These are phyloP conservation scores for Drusus annulatus DNA, from an alignment of 1,140 invertebrate genomes.

Conservation along the genomic window DNA sequence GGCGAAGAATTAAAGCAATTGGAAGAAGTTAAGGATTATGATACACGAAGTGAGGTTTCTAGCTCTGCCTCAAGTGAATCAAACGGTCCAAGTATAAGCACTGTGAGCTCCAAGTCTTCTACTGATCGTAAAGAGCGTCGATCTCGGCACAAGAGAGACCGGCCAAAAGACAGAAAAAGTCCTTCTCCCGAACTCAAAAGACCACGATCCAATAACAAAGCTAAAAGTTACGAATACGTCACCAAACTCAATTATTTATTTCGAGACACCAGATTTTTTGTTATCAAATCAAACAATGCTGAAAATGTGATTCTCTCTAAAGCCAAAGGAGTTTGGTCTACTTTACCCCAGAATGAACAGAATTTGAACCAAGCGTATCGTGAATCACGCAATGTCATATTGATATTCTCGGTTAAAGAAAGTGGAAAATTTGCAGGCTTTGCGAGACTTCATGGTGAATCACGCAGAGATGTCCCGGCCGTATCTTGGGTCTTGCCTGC, in stretches of 20 bases:
- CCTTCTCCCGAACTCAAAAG: conserved; percentile 66
- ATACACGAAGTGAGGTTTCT: conserved; percentile 86
- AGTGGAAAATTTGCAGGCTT: conserved; percentile 96
- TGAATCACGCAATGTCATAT: conserved; percentile 93
- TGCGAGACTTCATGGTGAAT: conserved; percentile 90
- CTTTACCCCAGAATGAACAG: conserved; percentile 95
- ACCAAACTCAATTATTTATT: conserved; percentile 96
- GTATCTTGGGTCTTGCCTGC: conserved; percentile 97
- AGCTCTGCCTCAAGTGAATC: conserved; percentile 79
- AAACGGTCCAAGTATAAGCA: conserved; percentile 81
- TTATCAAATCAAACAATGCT: conserved; percentile 98
- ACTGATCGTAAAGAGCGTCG: conserved; percentile 70
- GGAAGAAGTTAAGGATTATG: conserved; percentile 76
- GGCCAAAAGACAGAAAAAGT: conserved; percentile 63
- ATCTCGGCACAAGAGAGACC: conserved; percentile 70
- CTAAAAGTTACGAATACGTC: conserved; percentile 84
- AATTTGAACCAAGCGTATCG: conserved; percentile 95
- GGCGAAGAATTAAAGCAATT: conserved; percentile 80
- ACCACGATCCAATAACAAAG: conserved; percentile 64
- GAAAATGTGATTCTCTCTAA: conserved; percentile 97
- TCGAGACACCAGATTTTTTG: conserved; percentile 94
- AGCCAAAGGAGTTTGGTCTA: conserved; percentile 97
- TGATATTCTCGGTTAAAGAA: conserved; percentile 98
- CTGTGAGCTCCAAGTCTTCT: conserved; percentile 78
- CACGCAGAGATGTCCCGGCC: conserved; percentile 88